phyloP scores from a whole-genome alignment of 2,113 vertebrate species.

The Paramormyrops kingsleyae region DNA sequence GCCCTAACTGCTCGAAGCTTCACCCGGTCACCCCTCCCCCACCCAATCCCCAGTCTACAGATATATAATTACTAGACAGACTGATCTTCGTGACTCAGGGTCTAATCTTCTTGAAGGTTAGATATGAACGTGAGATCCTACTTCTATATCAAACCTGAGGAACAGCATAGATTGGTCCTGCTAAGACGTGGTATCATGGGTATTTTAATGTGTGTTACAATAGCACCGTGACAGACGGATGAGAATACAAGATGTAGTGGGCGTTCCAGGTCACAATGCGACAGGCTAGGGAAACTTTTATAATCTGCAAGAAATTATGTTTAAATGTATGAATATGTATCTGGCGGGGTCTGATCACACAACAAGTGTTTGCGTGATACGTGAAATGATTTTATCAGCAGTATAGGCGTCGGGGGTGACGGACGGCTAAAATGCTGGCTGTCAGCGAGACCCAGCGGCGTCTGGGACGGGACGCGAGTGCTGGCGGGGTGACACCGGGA shows the following conservation, averaged over 20 bases:
- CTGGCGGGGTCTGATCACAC: constrained; percentile 30
- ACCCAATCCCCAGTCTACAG: constrained; percentile 14
- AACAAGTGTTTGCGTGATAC: constrained; percentile 33
- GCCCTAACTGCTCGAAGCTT: not conserved
- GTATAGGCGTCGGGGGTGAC: constrained; percentile 40
- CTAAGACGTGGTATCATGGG: not conserved
- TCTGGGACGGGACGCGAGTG: not conserved
- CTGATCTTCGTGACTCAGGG: not conserved
- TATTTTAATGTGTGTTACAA: not conserved
- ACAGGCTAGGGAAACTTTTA: not conserved
- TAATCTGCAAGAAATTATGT: not conserved
- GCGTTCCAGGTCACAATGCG: not conserved
- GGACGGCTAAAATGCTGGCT: constrained; percentile 46
- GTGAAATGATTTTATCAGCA: constrained; percentile 48
- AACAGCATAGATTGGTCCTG: not conserved
- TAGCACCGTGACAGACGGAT: not conserved
- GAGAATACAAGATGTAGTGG: not conserved
- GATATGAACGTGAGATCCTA: not conserved
- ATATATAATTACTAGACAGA: not conserved
- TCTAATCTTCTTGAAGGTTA: not conserved
- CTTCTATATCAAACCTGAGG: not conserved
- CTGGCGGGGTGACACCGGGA: not conserved
- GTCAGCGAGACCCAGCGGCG: not conserved
- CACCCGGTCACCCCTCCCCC: not conserved
- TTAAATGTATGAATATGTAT: not conserved